Base-by-base conservation (phyloP, 2,113 vertebrate genomes). In the Eulemur macaco region DNA sequence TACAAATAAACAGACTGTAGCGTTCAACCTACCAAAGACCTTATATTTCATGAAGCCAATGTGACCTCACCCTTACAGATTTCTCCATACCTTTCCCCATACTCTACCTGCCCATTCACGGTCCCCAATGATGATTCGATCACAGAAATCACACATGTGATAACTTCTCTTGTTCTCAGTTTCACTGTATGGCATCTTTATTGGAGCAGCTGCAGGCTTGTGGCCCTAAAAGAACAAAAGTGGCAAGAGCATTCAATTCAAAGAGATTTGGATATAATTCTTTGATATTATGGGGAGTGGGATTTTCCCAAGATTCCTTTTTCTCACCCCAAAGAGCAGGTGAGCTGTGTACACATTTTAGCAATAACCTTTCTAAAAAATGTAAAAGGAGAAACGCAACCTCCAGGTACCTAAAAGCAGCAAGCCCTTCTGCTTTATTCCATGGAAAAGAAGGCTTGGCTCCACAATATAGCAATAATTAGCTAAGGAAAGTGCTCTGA, bases 31-130 rank as follows among this genome's bases (percentile, higher is more conserved):
- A 71, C 31, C 34, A 69, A 95, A 95, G 39, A 84, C 54, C 39
- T 88, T 50, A 80, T 68, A 64, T 54, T 89, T 83, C 86, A 95
- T 17, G 10, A 88, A 95, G 58, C 77, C 77, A 54, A 6, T 50
- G 45, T 77, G 76, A 74, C 58, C 82, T 74, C 52, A 9, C 42
- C 58, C 12, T 42, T 31, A 50, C 17, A 47, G 29, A 90, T 34
- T 73, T 69, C 50, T 63, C 60, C 50, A 23, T 25, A 23, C 5
- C 10, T 6, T 25, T 54, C 54, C 37, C 6, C 50, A 1, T 5
- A 64, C n/a, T 91, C 98, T 98, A 99, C 99, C 99, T 98, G 98
- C 98, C 99, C 99, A 99, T 97, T 99, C 99, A 80, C 99, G 98
- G 98, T 99, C 99, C 15, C 99, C 99, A 1, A 99, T 99, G 98